Percentiles rank a stretch among this genome's conserved stretches.
These are phyloP conservation scores for Misgurnus mizolepis DNA, from an alignment of 2,113 vertebrate genomes.

Conservation along the genomic window DNA sequence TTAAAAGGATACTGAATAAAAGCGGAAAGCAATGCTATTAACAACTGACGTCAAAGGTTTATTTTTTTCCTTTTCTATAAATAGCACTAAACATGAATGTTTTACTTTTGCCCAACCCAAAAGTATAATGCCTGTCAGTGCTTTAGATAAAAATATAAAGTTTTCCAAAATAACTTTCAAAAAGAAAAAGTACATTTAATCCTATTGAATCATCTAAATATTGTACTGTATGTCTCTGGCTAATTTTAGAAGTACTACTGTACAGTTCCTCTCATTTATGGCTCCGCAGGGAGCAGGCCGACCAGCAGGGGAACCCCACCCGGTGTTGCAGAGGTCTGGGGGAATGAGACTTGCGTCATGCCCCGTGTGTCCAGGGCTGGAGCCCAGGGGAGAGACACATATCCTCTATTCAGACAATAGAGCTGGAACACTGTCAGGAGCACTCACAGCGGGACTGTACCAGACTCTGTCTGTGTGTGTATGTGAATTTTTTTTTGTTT, in stretches of 20 bases:
- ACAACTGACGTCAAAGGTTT: slow-evolving; percentile 74
- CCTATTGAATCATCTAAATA: neutral
- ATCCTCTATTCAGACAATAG: slow-evolving; percentile 88
- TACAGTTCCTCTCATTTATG: slow-evolving; percentile 73
- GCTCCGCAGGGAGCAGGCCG: slow-evolving; percentile 73
- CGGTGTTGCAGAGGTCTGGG: slow-evolving; percentile 75
- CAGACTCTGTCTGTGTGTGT: slow-evolving; percentile 7
- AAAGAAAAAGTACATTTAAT: slow-evolving; percentile 19
- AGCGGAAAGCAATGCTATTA: slow-evolving; percentile 55
- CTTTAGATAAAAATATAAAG: no score
- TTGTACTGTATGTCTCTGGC: slow-evolving; percentile 41
- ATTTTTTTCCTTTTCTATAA: slow-evolving; percentile 13
- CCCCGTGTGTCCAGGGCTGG: slow-evolving; percentile 74
- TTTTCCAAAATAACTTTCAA: neutral
- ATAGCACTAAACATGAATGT: no score
- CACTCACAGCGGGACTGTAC: slow-evolving; percentile 71
- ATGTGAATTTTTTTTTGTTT: slow-evolving; percentile 11
- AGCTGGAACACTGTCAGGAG: slow-evolving; percentile 72
- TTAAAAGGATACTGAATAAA: slow-evolving; percentile 7
- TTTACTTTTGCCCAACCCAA: no score
- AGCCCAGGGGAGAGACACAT: slow-evolving; percentile 78
- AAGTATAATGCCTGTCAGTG: no score
- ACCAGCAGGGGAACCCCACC: slow-evolving; percentile 76
- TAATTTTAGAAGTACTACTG: slow-evolving; percentile 64
- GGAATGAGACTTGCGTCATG: slow-evolving; percentile 86